A percentile compares a stretch with the other conserved stretches of the same genome.
These are phyloP conservation scores for Amphimallon solstitiale DNA, from an alignment of 2,888 invertebrate genomes.

Conservation along the genomic window DNA sequence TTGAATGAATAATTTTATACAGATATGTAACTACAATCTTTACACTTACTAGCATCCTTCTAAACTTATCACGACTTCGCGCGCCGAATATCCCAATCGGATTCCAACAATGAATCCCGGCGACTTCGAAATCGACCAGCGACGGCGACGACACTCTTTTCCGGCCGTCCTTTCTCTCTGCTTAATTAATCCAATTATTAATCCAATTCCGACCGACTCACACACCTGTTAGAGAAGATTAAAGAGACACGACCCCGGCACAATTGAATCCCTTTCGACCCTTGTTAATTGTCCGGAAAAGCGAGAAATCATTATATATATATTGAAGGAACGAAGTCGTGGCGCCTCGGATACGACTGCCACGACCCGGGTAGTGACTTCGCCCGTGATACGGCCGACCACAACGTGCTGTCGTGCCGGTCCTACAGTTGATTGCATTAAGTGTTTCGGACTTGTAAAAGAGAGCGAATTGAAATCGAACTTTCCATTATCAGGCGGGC, in stretches of 20 bases:
- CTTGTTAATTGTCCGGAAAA: constrained; percentile 64
- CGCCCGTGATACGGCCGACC: constrained; percentile 60
- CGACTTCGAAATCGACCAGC: not conserved
- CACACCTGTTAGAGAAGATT: constrained; percentile 60
- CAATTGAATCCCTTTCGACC: constrained; percentile 63
- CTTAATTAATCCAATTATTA: constrained; percentile 45
- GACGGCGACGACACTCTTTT: not conserved
- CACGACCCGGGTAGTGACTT: constrained; percentile 48
- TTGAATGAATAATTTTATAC: too few species aligned
- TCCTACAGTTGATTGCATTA: constrained; percentile 25
- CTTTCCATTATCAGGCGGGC: too few species aligned
- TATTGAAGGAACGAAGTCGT: not conserved
- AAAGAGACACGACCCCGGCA: constrained; percentile 53
- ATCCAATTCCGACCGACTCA: constrained; percentile 58
- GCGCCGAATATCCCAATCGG: too few species aligned
- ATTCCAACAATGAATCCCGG: too few species aligned
- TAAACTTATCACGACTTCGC: too few species aligned
- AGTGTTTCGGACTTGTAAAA: not conserved
- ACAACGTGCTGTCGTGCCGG: constrained; percentile 55
- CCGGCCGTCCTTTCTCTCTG: not conserved
- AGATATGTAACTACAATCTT: too few species aligned
- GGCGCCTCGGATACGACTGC: not conserved
- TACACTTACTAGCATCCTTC: too few species aligned
- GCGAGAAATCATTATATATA: constrained; percentile 62
- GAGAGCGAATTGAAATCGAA: too few species aligned